Conservation (phyloP, 2,797 vertebrate genomes). For the Sebastes oblongus region DNA sequence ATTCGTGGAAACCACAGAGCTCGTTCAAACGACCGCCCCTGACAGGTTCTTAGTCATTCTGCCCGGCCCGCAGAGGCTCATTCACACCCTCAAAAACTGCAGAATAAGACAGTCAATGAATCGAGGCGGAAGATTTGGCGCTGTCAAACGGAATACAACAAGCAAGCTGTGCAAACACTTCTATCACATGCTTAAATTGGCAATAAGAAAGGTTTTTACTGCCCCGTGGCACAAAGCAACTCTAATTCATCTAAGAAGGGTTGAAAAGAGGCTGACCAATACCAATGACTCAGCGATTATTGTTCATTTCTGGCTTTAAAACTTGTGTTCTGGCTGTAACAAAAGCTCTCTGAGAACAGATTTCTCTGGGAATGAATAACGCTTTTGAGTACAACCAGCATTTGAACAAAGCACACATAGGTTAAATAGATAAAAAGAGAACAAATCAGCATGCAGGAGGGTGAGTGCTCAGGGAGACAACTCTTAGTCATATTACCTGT, state of each 20-base stretch:
- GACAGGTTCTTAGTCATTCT: conserved; percentile 50
- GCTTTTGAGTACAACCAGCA: not conserved
- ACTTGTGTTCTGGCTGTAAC: not conserved
- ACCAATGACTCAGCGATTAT: not conserved
- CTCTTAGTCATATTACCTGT: conserved; percentile 82
- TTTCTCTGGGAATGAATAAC: not conserved
- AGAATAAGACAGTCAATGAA: conserved; percentile 37
- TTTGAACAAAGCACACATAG: not conserved
- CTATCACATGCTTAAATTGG: conserved; percentile 21
- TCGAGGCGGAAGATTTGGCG: conserved; percentile 3
- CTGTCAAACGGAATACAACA: conserved; percentile 9
- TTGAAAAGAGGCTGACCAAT: conserved; percentile 13
- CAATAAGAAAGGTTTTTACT: conserved; percentile 5
- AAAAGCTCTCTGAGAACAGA: not conserved
- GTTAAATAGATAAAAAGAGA: not conserved
- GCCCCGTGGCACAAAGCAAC: conserved; percentile 3
- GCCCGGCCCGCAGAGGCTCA: conserved; percentile 8
- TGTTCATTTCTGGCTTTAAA: conserved; percentile 2
- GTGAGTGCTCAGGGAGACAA: not conserved
- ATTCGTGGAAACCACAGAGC: conserved; percentile 42
- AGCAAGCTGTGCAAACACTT: conserved; percentile 20
- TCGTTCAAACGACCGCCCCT: conserved; percentile 24
- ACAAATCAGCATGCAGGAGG: not conserved
- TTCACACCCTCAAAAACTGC: conserved; percentile 37
- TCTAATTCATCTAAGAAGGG: conserved; percentile 12